Evolutionary conservation across 2,888 invertebrate species (phyloP), one percentile per base, ranked within the genome.

Genomic region (Erebia ligea): DNA sequence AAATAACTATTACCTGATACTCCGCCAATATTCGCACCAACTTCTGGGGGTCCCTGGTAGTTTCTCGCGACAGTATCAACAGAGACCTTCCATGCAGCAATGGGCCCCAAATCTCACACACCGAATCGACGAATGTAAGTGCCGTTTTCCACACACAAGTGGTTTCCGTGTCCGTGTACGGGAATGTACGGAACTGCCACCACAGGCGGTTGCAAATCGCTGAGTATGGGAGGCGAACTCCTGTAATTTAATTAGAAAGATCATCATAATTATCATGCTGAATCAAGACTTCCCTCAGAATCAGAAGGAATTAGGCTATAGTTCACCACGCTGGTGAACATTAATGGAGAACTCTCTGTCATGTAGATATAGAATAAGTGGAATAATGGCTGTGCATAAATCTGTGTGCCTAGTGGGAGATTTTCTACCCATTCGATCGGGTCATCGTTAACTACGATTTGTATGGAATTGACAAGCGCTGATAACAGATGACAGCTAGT

Each of bases 61-160:
- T 91, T 15, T 94, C 94, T 80, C 95, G 96, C 0, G 97, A 95
- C 10, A 98, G 94, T 5, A 98, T 95, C 19, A 98, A 84, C 67
- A 98, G 84, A 0, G 96, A 94, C 66, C 91, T 85, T 11, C 96
- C 96, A 75, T 96, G 96, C 17, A 98, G 90, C 59, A 98, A 84
- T 0, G 98, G 97, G 0, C 97, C 97, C 96, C 98, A 98, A 69
- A 98, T 95, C 92, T 98, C 98, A 1, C 96, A 95, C 10, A 98
- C 96, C 0, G 98, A 97, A 85, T 98, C 98, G 4, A 98, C 98
- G 83, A 98, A 98, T 0, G 98, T 98, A 19, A 98, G 89, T 0
- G 98, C 97, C 0, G 98, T 98, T 89, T 98, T 98, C 91, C 98
- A 98, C 0, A 97, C 96, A 79, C 97, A 97, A 4, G 94, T 94